Evolutionary conservation across 2,888 invertebrate genomes (phyloP).

Genomic region (Idaea dimidiata): DNA sequence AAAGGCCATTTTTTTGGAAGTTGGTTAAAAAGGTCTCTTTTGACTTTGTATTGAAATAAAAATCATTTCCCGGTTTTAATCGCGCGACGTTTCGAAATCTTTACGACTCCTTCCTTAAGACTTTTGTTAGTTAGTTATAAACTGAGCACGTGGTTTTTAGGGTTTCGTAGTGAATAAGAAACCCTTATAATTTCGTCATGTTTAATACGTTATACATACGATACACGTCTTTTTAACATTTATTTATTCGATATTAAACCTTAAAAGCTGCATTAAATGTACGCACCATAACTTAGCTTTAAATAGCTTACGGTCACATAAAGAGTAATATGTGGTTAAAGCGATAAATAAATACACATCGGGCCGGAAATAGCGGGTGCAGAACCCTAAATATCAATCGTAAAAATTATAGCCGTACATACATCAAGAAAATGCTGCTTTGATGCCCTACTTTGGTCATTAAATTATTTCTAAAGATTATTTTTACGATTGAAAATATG

Average conservation of each 20-base stretch:
- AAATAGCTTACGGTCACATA: slow-evolving; percentile 56
- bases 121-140: no score
- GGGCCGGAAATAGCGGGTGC: slow-evolving; percentile 32
- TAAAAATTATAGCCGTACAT: slow-evolving; percentile 43
- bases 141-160: no score
- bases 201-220: no score
- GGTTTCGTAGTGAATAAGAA: no score
- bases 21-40: no score
- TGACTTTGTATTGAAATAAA: no score
- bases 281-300: slow-evolving; percentile 51
- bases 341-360: slow-evolving; percentile 48
- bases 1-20: background rate
- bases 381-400: slow-evolving; percentile 46
- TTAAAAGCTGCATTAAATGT: slow-evolving; percentile 49
- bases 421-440: slow-evolving; percentile 34
- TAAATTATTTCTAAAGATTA: slow-evolving; percentile 15
- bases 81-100: no score
- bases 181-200: no score
- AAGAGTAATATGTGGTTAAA: slow-evolving; percentile 56
- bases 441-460: slow-evolving; percentile 22
- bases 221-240: no score
- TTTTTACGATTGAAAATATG: background rate
- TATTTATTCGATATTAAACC: slow-evolving; percentile 32
- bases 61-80: no score
- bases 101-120: no score